phyloP scores from a whole-genome alignment of 1,140 invertebrate species.

The Lepidurus couesii region DNA sequence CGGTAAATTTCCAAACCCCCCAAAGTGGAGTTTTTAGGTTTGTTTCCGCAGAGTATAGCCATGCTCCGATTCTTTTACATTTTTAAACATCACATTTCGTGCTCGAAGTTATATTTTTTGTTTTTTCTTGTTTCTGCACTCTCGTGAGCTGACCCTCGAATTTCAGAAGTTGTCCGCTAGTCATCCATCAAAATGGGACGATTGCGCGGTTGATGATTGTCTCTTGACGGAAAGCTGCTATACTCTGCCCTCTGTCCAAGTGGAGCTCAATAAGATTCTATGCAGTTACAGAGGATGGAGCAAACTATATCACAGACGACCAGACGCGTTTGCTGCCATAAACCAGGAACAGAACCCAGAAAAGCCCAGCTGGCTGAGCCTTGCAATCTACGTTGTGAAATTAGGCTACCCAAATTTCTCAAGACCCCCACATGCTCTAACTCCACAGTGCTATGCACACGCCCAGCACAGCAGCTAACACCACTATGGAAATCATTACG shows the following conservation, averaged over 20 bases:
- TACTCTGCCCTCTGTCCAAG: not conserved
- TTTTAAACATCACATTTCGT: no score
- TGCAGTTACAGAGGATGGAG: not conserved
- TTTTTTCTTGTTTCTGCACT: no score
- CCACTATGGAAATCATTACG: conserved; percentile 33
- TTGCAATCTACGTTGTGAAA: not conserved
- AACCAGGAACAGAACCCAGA: not conserved
- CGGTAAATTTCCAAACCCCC: not conserved
- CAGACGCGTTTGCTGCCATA: not conserved
- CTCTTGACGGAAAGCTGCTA: not conserved
- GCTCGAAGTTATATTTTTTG: no score
- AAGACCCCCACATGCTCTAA: not conserved
- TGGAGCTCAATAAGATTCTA: not conserved
- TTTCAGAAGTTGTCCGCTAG: no score
- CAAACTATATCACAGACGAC: not conserved
- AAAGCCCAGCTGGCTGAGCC: not conserved
- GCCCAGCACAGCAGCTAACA: conserved; percentile 36
- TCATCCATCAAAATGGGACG: not conserved
- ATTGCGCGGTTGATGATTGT: not conserved
- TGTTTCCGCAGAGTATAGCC: no score
- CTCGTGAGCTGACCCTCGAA: no score
- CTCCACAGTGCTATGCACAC: conserved; percentile 31
- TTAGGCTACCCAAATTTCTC: not conserved
- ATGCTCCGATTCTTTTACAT: no score
- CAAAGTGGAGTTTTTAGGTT: no score